These are phyloP conservation scores for Sphaerophoria rueppellii DNA, from an alignment of 2,888 invertebrate genomes.

Conservation along the genomic window DNA sequence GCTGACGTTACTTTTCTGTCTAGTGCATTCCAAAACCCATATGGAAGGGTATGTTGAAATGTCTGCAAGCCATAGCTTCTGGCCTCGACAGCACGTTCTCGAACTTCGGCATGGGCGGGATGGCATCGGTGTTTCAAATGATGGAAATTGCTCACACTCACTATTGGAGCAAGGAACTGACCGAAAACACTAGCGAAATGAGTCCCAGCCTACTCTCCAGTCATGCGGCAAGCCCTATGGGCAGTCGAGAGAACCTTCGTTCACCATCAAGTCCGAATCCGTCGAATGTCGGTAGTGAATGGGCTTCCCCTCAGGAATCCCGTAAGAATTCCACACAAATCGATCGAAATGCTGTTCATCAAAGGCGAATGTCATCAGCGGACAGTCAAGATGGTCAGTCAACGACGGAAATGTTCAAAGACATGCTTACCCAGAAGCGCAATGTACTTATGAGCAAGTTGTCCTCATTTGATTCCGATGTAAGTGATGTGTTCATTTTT, in stretches of 20 bases:
- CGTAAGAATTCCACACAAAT: constrained; percentile 81
- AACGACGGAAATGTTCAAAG: constrained; percentile 95
- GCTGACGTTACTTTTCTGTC: background rate
- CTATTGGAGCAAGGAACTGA: constrained; percentile 95
- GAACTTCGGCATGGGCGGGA: constrained; percentile 97
- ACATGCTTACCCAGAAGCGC: constrained; percentile 95
- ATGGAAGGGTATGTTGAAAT: constrained; percentile 98
- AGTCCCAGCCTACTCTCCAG: constrained; percentile 80
- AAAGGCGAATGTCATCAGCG: constrained; percentile 86
- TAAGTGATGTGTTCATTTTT: constrained; percentile 83
- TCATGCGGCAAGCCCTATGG: constrained; percentile 84
- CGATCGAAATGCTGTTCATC: constrained; percentile 75
- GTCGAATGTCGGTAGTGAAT: constrained; percentile 82
- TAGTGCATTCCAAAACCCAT: constrained; percentile 93
- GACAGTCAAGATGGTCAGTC: constrained; percentile 88
- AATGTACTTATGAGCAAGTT: constrained; percentile 93
- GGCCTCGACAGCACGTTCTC: constrained; percentile 96
- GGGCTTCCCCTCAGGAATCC: constrained; percentile 87
- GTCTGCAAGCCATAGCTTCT: constrained; percentile 93
- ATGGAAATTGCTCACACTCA: constrained; percentile 99
- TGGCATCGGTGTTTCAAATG: constrained; percentile 98
- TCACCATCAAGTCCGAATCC: constrained; percentile 84
- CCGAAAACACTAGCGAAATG: constrained; percentile 84
- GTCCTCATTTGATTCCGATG: constrained; percentile 95
- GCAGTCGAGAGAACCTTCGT: constrained; percentile 87